Evolutionary conservation across 1,140 invertebrate species (phyloP).

Genomic region (Lanistes nyassanus): DNA sequence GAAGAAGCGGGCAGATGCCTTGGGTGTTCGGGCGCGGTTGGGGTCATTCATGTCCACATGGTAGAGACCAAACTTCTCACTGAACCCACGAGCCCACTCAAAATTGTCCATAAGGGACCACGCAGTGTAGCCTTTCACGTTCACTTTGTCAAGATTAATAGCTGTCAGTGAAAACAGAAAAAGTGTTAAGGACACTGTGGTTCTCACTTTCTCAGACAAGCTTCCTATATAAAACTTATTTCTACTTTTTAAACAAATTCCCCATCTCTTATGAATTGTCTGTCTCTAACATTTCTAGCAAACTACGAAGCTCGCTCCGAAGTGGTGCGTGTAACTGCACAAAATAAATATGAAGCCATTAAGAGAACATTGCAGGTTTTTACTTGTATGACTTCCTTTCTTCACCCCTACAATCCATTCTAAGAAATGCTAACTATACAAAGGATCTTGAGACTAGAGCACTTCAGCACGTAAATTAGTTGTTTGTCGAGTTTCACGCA

Average conservation of each 20-base stretch:
- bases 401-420: too few species aligned
- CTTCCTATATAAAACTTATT: background rate
- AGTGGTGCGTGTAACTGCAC: too few species aligned
- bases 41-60: constrained; percentile 78
- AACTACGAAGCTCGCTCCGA: too few species aligned
- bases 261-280: too few species aligned
- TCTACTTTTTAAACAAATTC: background rate
- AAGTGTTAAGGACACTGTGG: background rate
- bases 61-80: constrained; percentile 78
- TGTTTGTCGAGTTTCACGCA: too few species aligned
- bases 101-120: constrained; percentile 86
- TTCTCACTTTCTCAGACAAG: background rate
- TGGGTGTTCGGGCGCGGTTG: constrained; percentile 74
- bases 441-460: too few species aligned
- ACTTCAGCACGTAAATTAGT: too few species aligned
- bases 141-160: constrained; percentile 74
- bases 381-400: too few species aligned
- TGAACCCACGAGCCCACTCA: constrained; percentile 75
- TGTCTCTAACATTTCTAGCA: too few species aligned
- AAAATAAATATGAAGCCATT: too few species aligned
- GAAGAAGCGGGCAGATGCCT: constrained; percentile 73
- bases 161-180: constrained; percentile 63
- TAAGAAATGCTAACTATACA: too few species aligned
- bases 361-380: too few species aligned
- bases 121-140: constrained; percentile 75